Evolutionary conservation across 2,113 vertebrate species (phyloP).

Genomic region (Calidris pugnax): DNA sequence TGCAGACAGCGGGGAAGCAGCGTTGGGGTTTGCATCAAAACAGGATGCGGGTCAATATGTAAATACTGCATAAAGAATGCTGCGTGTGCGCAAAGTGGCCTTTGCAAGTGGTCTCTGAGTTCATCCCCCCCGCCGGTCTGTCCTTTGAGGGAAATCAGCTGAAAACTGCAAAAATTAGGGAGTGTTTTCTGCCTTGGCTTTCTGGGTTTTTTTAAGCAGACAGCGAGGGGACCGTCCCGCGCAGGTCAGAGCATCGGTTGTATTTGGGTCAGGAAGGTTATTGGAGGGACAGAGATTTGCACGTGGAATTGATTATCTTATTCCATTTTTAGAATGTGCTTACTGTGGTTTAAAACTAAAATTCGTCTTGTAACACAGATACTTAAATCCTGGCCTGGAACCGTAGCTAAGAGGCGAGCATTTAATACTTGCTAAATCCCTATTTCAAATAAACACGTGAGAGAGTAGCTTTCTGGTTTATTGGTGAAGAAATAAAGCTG

Average conservation of each 20-base stretch:
- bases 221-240: slow-evolving; percentile 43
- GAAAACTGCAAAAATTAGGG: slow-evolving; percentile 5
- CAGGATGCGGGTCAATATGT: slow-evolving; percentile 14
- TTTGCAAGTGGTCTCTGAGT: not conserved
- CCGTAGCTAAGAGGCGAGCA: not conserved
- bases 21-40: slow-evolving; percentile 13
- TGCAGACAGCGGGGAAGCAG: not conserved
- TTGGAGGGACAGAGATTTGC: slow-evolving; percentile 72
- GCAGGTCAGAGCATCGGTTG: slow-evolving; percentile 35
- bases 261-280: slow-evolving; percentile 81
- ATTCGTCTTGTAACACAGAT: slow-evolving; percentile 2
- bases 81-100: not conserved
- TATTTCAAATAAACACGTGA: slow-evolving; percentile 45
- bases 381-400: slow-evolving; percentile 38
- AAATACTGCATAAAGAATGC: not conserved
- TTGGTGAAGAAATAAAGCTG: slow-evolving; percentile 46
- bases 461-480: slow-evolving; percentile 30
- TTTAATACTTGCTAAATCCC: slow-evolving; percentile 47
- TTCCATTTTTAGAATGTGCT: slow-evolving; percentile 58
- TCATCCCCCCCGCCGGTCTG: slow-evolving; percentile 37
- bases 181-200: not conserved
- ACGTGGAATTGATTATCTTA: slow-evolving; percentile 81
- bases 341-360: slow-evolving; percentile 13
- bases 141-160: slow-evolving; percentile 72
- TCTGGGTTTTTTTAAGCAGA: slow-evolving; percentile 54